Evolutionary conservation across 2,888 invertebrate species (phyloP).

Genomic region (Spodoptera littoralis): DNA sequence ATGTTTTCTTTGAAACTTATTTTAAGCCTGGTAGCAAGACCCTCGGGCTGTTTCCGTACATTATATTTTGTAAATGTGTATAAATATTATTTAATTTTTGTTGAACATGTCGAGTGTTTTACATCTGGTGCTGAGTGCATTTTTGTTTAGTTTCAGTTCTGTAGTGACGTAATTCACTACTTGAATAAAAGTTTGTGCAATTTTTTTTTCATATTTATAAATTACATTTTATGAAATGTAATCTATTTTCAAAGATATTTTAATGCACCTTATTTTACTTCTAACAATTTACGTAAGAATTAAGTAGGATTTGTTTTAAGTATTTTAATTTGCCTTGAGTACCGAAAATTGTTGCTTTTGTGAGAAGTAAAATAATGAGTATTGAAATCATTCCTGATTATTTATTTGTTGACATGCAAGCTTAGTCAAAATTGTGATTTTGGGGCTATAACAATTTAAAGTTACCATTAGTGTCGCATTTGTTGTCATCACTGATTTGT

Average conservation of each 20-base stretch:
- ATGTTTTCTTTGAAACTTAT: not conserved
- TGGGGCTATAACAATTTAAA: constrained; percentile 76
- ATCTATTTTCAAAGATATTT: constrained; percentile 35
- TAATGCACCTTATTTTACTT: constrained; percentile 44
- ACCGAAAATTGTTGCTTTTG: constrained; percentile 15
- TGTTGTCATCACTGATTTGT: constrained; percentile 82
- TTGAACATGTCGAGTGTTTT: constrained; percentile 75
- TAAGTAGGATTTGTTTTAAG: constrained; percentile 5
- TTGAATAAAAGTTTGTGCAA: constrained; percentile 28
- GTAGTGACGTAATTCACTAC: constrained; percentile 17
- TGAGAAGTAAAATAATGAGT: constrained; percentile 41
- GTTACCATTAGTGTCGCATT: constrained; percentile 84
- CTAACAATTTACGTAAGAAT: constrained; percentile 3
- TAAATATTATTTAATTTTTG: constrained; percentile 81
- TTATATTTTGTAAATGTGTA: constrained; percentile 80
- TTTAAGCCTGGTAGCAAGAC: constrained; percentile 1
- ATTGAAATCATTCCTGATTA: constrained; percentile 42
- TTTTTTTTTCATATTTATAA: constrained; percentile 12
- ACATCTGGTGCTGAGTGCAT: constrained; percentile 79
- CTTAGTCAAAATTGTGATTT: constrained; percentile 81
- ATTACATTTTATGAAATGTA: constrained; percentile 41
- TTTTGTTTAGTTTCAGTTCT: constrained; percentile 68
- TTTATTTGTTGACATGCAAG: constrained; percentile 64
- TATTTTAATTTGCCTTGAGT: constrained; percentile 13
- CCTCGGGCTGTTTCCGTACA: constrained; percentile 39